Evolutionary conservation across 2,797 vertebrate species (phyloP).

Genomic region (Sarcoramphus papa): DNA sequence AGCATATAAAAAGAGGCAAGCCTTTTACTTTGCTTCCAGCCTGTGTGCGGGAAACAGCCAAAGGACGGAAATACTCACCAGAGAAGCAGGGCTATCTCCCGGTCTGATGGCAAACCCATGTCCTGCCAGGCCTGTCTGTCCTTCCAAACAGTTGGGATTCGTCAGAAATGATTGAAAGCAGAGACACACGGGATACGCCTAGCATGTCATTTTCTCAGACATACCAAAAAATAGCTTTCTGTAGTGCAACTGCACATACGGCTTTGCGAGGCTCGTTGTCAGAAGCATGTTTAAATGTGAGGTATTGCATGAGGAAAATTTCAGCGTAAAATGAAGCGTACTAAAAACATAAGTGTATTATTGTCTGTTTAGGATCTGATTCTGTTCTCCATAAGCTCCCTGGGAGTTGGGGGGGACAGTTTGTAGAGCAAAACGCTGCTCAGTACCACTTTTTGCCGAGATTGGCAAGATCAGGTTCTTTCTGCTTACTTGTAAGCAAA

Average conservation of each 20-base stretch:
- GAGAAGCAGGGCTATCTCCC: neutral
- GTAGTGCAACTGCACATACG: accelerated
- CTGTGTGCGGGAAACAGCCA: accelerated
- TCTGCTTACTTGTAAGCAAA: slow-evolving; percentile 15
- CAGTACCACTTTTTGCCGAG: neutral
- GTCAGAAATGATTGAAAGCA: neutral
- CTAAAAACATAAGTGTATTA: neutral
- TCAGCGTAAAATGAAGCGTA: neutral
- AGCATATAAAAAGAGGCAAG: neutral
- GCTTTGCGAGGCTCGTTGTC: neutral
- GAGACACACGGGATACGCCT: neutral
- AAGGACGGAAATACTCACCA: neutral
- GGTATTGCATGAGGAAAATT: neutral
- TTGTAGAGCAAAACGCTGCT: neutral
- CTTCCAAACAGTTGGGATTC: neutral
- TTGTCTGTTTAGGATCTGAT: neutral
- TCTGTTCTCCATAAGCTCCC: neutral
- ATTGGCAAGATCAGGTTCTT: slow-evolving; percentile 8
- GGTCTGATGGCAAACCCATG: neutral
- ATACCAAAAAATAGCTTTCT: neutral
- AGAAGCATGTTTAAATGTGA: neutral
- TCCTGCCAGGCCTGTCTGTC: neutral
- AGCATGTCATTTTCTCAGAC: neutral
- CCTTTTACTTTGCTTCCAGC: neutral
- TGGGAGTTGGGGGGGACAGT: neutral